Evolutionary conservation across 1,140 invertebrate genomes (phyloP).

Genomic region (Augochlora pura): DNA sequence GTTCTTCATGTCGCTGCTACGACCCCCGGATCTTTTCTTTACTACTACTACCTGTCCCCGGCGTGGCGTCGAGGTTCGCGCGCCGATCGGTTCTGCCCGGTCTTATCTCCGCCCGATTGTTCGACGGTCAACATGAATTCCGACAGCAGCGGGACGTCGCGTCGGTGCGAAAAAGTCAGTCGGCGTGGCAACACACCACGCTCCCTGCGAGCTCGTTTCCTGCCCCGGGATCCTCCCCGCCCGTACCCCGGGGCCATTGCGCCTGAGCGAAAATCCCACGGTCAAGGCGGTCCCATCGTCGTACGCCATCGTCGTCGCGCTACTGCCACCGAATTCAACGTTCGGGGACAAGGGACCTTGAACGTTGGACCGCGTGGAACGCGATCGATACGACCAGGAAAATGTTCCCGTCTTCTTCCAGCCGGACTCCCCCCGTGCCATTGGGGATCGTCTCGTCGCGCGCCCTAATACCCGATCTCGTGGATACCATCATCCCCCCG

Average conservation of each 20-base stretch:
- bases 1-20: conserved; percentile 58
- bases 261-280: conserved; percentile 31
- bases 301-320: background rate
- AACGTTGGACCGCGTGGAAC: background rate
- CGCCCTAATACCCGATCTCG: too few relatives aligned
- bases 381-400: background rate
- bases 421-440: too few relatives aligned
- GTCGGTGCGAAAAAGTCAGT: background rate
- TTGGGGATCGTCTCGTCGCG: too few relatives aligned
- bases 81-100: background rate
- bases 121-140: background rate
- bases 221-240: background rate
- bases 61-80: background rate
- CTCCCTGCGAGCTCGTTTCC: background rate
- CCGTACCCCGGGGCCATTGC: conserved; percentile 4
- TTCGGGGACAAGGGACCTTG: background rate
- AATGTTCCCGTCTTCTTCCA: too few relatives aligned
- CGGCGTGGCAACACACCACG: background rate
- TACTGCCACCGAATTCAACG: background rate
- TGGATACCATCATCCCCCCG: too few relatives aligned
- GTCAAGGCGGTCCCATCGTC: conserved; percentile 11
- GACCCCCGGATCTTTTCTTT: conserved; percentile 5
- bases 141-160: background rate
- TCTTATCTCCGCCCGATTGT: background rate
- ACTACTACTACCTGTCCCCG: conserved; percentile 3